Evolutionary conservation across 1,140 invertebrate genomes (phyloP).

Genomic region (Hyles vespertilio): DNA sequence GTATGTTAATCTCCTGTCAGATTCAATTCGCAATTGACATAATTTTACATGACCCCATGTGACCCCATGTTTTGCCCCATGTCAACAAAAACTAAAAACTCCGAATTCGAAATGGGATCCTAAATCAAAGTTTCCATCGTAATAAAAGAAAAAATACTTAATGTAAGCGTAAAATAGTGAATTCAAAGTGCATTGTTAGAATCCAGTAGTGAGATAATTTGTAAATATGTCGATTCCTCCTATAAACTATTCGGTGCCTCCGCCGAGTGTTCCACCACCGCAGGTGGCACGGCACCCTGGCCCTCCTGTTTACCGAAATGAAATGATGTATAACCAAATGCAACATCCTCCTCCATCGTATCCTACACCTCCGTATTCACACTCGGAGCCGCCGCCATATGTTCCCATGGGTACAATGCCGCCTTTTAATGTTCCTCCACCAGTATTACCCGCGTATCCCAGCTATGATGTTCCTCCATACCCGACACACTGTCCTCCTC

Average conservation of each 20-base stretch:
- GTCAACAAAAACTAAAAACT: too few species aligned
- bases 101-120: too few species aligned
- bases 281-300: constrained; percentile 21
- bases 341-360: neutral
- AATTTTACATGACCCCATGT: too few species aligned
- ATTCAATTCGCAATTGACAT: too few species aligned
- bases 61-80: too few species aligned
- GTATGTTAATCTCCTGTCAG: too few species aligned
- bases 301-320: constrained; percentile 15
- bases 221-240: constrained; percentile 49
- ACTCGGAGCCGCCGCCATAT: constrained; percentile 5
- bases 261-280: constrained; percentile 40
- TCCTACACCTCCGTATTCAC: constrained; percentile 9
- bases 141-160: too few species aligned
- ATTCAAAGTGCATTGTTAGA: constrained; percentile 5
- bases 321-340: too few species aligned
- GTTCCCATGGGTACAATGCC: constrained; percentile 14
- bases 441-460: constrained; percentile 7
- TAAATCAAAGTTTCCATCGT: too few species aligned
- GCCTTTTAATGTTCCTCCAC: constrained; percentile 27
- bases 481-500: constrained; percentile 11
- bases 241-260: constrained; percentile 48
- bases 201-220: neutral
- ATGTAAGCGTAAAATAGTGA: too few species aligned
- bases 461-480: constrained; percentile 4